phyloP scores from a whole-genome alignment of 2,113 vertebrate genomes.

The Atlantisia rogersi region DNA sequence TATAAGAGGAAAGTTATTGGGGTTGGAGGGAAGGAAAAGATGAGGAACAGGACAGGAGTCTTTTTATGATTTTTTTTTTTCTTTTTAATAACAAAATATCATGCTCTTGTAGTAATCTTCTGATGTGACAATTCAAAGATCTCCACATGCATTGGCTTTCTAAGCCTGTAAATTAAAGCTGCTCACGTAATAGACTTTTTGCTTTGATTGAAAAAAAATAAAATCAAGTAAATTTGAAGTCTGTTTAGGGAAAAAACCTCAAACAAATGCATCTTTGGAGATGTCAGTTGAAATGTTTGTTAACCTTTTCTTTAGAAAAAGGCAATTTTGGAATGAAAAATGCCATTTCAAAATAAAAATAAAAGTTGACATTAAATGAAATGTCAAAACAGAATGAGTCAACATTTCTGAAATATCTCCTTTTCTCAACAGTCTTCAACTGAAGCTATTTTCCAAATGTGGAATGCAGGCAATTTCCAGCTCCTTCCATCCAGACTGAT shows the following conservation, averaged over 20 bases:
- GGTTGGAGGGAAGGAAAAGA: not conserved
- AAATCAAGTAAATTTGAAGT: not conserved
- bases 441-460: conserved; percentile 12
- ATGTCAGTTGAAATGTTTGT: conserved; percentile 20
- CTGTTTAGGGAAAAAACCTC: not conserved
- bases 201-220: not conserved
- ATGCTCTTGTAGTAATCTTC: not conserved
- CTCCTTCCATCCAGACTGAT: not conserved
- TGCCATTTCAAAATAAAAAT: conserved; percentile 47
- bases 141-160: not conserved
- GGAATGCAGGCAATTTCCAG: not conserved
- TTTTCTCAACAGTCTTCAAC: conserved; percentile 11
- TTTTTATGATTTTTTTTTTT: not conserved
- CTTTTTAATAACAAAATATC: not conserved
- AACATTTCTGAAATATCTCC: conserved; percentile 36
- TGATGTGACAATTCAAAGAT: not conserved
- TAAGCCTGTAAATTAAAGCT: not conserved
- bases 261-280: conserved; percentile 14
- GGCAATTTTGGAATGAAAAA: conserved; percentile 31
- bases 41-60: not conserved
- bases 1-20: not conserved
- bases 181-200: not conserved
- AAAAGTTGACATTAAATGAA: conserved; percentile 58
- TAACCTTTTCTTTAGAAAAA: conserved; percentile 29
- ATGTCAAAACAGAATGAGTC: conserved; percentile 61